Evolutionary conservation across 1,140 invertebrate genomes (phyloP).

Genomic region (Zaprionus ghesquierei): DNA sequence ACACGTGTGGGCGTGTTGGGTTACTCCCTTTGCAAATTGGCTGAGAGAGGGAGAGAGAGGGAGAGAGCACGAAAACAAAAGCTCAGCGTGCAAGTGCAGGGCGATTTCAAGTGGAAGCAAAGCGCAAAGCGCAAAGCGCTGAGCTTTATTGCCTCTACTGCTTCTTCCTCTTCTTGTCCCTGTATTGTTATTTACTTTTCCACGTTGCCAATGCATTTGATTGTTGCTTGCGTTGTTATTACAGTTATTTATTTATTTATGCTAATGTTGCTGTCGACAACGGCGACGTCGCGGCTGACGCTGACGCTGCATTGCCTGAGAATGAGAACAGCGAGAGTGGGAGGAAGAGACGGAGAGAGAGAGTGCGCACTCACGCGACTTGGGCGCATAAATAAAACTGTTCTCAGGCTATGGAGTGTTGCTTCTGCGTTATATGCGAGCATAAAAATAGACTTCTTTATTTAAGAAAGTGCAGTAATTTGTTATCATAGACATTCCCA

Average conservation of each 20-base stretch:
- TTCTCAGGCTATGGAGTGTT: conserved; percentile 21
- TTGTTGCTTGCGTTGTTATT: conserved; percentile 34
- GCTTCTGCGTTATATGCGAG: conserved; percentile 11
- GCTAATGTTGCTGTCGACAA: conserved; percentile 64
- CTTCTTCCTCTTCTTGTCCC: conserved; percentile 17
- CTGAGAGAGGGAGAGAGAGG: conserved; percentile 7
- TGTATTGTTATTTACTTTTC: conserved; percentile 59
- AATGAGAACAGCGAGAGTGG: conserved; percentile 65
- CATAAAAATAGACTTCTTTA: background rate
- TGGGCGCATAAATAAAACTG: conserved; percentile 67
- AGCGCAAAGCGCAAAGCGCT: conserved; percentile 34
- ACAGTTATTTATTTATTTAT: conserved; percentile 80
- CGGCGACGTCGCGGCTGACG: conserved; percentile 35
- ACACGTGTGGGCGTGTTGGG: conserved; percentile 17
- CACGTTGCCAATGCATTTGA: conserved; percentile 42
- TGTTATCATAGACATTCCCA: conserved; percentile 41
- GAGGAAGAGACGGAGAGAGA: conserved; percentile 23
- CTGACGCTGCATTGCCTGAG: conserved; percentile 70
- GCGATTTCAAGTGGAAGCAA: conserved; percentile 36
- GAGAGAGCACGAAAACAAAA: conserved; percentile 37
- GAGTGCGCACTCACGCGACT: conserved; percentile 70
- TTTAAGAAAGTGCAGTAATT: conserved; percentile 54
- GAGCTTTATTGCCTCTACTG: conserved; percentile 54
- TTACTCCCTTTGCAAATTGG: conserved; percentile 33
- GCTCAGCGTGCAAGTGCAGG: conserved; percentile 50